Evolutionary conservation across 92 coral and sea anemone genomes (phyloP).

Genomic region (Meandrina meandrites): DNA sequence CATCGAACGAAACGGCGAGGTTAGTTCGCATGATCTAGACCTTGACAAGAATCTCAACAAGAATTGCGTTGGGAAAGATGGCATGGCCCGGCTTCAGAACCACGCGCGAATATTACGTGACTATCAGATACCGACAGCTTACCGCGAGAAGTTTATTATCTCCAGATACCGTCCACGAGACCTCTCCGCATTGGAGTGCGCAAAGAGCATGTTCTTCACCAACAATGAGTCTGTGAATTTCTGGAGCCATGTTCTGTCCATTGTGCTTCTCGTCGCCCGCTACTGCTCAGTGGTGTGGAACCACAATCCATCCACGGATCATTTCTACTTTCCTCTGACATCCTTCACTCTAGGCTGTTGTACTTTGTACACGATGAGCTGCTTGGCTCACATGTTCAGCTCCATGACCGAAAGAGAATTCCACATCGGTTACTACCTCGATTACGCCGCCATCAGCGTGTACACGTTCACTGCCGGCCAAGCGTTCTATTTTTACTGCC

Average conservation of each 20-base stretch:
- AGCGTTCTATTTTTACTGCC: conserved; percentile 75
- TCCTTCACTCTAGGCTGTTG: conserved; percentile 75
- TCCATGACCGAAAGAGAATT: conserved; percentile 75
- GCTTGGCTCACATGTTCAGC: conserved; percentile 78
- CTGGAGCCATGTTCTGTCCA: conserved; percentile 79
- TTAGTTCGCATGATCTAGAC: background rate
- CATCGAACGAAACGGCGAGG: conserved; percentile 3
- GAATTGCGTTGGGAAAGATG: conserved; percentile 3
- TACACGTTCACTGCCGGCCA: conserved; percentile 76
- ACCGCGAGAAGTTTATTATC: conserved; percentile 57
- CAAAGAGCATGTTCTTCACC: conserved; percentile 56
- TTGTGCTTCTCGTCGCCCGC: conserved; percentile 44
- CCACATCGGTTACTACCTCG: conserved; percentile 80
- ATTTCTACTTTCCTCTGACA: conserved; percentile 65
- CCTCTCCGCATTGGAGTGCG: conserved; percentile 61
- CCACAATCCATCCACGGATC: conserved; percentile 54
- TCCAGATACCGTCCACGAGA: conserved; percentile 75
- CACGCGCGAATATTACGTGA: conserved; percentile 20
- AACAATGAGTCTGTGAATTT: conserved; percentile 74
- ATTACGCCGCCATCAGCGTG: conserved; percentile 78
- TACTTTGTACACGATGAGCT: conserved; percentile 67
- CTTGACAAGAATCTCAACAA: background rate
- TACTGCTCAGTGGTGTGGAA: conserved; percentile 56
- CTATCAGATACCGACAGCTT: conserved; percentile 65
- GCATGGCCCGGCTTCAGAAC: background rate